A percentile compares a stretch with the other conserved stretches of the same genome.
Evolutionary conservation across 1,140 invertebrate species (phyloP).

Genomic region (Caenorhabditis inopinata): DNA sequence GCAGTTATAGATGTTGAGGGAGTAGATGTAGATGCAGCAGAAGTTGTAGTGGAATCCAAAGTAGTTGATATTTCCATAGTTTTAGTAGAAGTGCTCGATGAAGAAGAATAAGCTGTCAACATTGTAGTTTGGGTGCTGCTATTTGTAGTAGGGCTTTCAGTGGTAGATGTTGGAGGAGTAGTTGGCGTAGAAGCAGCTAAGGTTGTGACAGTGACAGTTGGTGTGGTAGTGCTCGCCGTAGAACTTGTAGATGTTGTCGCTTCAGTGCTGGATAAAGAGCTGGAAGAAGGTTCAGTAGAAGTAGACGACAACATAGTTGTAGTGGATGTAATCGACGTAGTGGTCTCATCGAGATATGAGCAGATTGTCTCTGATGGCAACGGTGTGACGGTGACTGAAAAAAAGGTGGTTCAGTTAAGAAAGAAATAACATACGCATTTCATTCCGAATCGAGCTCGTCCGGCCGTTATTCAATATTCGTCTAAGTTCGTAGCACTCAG

Average conservation of each 20-base stretch:
- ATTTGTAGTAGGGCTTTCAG: neutral
- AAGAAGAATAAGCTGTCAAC: too few relatives aligned
- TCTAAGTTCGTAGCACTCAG: too few relatives aligned
- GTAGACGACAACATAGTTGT: neutral
- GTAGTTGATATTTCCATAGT: neutral
- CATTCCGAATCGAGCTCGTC: too few relatives aligned
- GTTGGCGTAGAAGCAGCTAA: neutral
- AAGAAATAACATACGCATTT: too few relatives aligned
- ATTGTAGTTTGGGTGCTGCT: too few relatives aligned
- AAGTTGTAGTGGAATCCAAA: neutral
- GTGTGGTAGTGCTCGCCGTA: neutral
- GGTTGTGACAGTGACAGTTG: neutral
- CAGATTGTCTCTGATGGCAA: neutral
- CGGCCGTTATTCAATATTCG: too few relatives aligned
- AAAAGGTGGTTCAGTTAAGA: too few relatives aligned
- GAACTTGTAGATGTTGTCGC: neutral
- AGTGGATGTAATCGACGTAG: neutral
- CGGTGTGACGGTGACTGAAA: neutral
- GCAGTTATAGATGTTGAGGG: too few relatives aligned
- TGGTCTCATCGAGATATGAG: neutral
- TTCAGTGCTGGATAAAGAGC: neutral
- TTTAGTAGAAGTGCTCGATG: too few relatives aligned
- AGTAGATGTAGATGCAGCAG: neutral
- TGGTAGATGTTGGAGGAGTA: neutral
- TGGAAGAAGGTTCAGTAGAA: neutral